Conservation (phyloP, 2,888 invertebrate species). For the Spialia ferax region DNA sequence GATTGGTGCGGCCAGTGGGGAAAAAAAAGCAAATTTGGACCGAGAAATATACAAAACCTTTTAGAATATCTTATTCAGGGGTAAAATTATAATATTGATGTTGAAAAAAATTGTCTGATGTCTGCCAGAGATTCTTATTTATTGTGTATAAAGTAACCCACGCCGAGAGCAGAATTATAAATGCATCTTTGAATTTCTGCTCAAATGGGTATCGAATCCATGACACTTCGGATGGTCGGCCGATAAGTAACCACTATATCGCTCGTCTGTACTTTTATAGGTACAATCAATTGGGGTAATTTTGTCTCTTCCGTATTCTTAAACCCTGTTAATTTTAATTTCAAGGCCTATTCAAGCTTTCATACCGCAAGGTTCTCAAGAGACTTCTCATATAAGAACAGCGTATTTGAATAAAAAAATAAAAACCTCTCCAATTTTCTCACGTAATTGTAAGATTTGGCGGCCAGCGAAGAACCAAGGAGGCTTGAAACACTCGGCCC, state of each 20-base stretch:
- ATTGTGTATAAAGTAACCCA: too few species aligned
- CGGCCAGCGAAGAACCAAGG: neutral
- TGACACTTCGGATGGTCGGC: too few species aligned
- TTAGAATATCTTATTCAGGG: neutral
- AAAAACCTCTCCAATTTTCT: slow-evolving; percentile 22
- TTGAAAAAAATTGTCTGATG: neutral
- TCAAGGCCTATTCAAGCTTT: slow-evolving; percentile 12
- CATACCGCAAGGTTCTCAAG: neutral
- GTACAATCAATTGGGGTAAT: too few species aligned
- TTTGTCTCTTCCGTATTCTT: too few species aligned
- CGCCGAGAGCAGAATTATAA: too few species aligned
- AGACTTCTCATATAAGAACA: slow-evolving; percentile 17
- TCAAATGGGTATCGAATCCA: too few species aligned
- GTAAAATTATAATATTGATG: neutral
- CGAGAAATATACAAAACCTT: neutral
- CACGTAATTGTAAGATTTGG: slow-evolving; percentile 14
- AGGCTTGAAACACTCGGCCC: neutral
- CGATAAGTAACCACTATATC: too few species aligned
- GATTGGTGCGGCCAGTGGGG: slow-evolving; percentile 2
- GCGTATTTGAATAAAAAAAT: slow-evolving; percentile 25
- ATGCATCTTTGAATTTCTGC: too few species aligned
- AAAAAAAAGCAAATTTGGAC: neutral
- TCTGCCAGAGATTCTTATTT: too few species aligned
- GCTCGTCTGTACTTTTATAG: too few species aligned
- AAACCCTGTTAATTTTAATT: neutral